Percentiles rank a stretch among this genome's conserved stretches.
Conservation (phyloP, 2,888 invertebrate genomes). For the Brachyopa scutellaris region DNA sequence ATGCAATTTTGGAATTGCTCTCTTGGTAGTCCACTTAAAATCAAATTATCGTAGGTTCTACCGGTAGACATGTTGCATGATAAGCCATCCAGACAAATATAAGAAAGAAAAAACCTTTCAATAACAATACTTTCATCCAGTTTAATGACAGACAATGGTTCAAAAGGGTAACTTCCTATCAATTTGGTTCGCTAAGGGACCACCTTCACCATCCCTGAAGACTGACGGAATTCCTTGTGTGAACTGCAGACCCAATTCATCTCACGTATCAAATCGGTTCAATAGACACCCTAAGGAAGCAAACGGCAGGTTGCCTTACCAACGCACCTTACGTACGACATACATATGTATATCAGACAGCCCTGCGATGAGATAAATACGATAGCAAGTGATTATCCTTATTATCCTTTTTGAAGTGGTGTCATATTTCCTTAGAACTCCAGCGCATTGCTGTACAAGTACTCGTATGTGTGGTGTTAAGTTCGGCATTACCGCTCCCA, state of each 20-base stretch:
- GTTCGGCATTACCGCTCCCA: conserved; percentile 60
- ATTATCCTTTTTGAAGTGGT: conserved; percentile 72
- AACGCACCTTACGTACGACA: conserved; percentile 61
- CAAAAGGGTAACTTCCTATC: conserved; percentile 71
- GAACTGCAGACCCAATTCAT: conserved; percentile 63
- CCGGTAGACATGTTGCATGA: conserved; percentile 58
- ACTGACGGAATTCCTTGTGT: conserved; percentile 50
- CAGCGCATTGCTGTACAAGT: conserved; percentile 2
- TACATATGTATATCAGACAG: conserved; percentile 51
- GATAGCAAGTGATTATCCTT: conserved; percentile 73
- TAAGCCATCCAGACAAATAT: conserved; percentile 15
- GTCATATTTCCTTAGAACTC: conserved; percentile 53
- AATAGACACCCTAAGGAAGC: conserved; percentile 68
- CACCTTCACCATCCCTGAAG: conserved; percentile 41
- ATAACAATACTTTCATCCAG: conserved; percentile 52
- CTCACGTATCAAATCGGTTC: conserved; percentile 71
- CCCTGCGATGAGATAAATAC: conserved; percentile 66
- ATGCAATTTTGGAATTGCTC: conserved; percentile 64
- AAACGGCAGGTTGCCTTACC: conserved; percentile 63
- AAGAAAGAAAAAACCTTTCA: conserved; percentile 16
- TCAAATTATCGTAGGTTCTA: conserved; percentile 64
- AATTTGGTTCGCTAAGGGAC: conserved; percentile 37
- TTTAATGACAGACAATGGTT: conserved; percentile 62
- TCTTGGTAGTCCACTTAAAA: conserved; percentile 64
- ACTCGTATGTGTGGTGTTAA: conserved; percentile 43